Conservation (phyloP, 2,113 vertebrate genomes). For the Chaenogobius annularis region DNA sequence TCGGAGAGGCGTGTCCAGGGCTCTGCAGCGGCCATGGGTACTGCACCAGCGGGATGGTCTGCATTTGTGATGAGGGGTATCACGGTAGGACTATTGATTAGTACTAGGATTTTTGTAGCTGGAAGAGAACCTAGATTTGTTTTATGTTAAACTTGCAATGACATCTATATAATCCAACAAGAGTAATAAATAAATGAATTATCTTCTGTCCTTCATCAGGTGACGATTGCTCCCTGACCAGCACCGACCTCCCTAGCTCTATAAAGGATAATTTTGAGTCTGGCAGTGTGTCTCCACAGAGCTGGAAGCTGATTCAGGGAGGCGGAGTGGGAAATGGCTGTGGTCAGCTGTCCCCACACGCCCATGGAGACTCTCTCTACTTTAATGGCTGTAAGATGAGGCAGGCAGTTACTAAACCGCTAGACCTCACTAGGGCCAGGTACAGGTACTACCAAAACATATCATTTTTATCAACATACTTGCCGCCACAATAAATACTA, state of each 20-base stretch:
- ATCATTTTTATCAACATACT: not conserved
- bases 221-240: conserved; percentile 92
- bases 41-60: conserved; percentile 89
- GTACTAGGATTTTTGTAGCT: not conserved
- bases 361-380: conserved; percentile 96
- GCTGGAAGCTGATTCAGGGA: conserved; percentile 95
- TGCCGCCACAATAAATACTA: not conserved
- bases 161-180: not conserved
- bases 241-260: conserved; percentile 89
- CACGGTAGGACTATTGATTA: conserved; percentile 77
- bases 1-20: conserved; percentile 91
- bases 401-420: conserved; percentile 92
- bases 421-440: conserved; percentile 98
- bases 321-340: conserved; percentile 94
- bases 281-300: conserved; percentile 87
- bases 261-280: conserved; percentile 99
- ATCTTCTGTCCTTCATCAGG: conserved; percentile 50
- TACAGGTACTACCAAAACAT: conserved; percentile 71
- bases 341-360: conserved; percentile 94
- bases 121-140: not conserved
- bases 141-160: not conserved
- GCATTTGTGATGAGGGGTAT: conserved; percentile 94
- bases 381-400: conserved; percentile 96
- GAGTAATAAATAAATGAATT: not conserved
- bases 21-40: conserved; percentile 94